These are phyloP conservation scores for Antigone vipio DNA, from an alignment of 2,113 vertebrate genomes.

Conservation along the genomic window DNA sequence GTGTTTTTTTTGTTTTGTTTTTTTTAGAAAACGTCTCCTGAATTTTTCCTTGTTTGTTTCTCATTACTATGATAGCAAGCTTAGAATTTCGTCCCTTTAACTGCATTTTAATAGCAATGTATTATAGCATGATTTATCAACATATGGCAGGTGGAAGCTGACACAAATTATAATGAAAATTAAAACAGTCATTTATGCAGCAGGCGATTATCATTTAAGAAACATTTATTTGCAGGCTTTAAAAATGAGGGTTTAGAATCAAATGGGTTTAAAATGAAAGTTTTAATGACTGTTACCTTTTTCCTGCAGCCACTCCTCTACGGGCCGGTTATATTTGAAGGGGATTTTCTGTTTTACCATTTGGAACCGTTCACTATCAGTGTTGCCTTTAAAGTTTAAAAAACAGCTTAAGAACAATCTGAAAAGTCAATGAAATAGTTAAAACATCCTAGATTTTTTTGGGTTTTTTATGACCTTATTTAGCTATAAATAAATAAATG, in stretches of 20 bases:
- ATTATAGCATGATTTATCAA: slow-evolving; percentile 87
- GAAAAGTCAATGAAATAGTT: slow-evolving; percentile 83
- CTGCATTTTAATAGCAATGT: slow-evolving; percentile 87
- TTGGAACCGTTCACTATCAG: slow-evolving; percentile 99
- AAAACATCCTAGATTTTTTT: slow-evolving; percentile 73
- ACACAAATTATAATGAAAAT: slow-evolving; percentile 85
- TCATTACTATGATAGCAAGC: slow-evolving; percentile 57
- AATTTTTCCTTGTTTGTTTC: slow-evolving; percentile 64
- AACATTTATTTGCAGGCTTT: slow-evolving; percentile 85
- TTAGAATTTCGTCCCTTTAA: slow-evolving; percentile 91
- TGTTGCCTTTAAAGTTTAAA: slow-evolving; percentile 99
- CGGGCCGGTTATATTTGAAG: slow-evolving; percentile 99
- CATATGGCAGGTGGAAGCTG: slow-evolving; percentile 85
- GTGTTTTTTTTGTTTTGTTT: neutral
- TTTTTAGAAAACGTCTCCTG: slow-evolving; percentile 26
- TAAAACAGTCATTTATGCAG: slow-evolving; percentile 83
- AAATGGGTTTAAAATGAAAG: slow-evolving; percentile 85
- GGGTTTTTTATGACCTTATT: slow-evolving; percentile 71
- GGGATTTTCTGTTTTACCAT: slow-evolving; percentile 99
- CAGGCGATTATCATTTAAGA: slow-evolving; percentile 83
- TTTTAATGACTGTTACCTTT: slow-evolving; percentile 95
- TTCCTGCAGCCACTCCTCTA: slow-evolving; percentile 99
- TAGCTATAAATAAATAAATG: slow-evolving; percentile 61
- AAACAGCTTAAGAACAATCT: slow-evolving; percentile 94
- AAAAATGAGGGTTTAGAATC: slow-evolving; percentile 83